Conservation (phyloP, 30 jellyfish, hydroid and myxozoan species). For the Aurelia sp. region DNA sequence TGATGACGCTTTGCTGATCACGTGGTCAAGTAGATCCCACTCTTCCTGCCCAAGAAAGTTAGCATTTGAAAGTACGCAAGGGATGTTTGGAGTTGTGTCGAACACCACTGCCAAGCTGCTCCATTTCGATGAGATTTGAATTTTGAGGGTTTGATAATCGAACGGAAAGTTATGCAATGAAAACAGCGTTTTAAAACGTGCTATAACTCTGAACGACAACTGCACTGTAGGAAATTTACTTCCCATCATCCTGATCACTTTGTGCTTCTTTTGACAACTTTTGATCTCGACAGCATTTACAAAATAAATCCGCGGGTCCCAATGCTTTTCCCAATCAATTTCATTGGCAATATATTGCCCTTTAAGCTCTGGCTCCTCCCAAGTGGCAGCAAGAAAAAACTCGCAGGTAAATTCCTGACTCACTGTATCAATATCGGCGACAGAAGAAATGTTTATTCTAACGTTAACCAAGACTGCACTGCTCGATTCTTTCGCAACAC, state of each 20-base stretch:
- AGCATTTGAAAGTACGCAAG: slow-evolving; percentile 71
- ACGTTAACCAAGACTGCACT: slow-evolving; percentile 64
- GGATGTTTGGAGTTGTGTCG: slow-evolving; percentile 79
- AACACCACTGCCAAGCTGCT: slow-evolving; percentile 71
- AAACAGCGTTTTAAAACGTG: slow-evolving; percentile 84
- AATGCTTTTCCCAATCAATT: slow-evolving; percentile 76
- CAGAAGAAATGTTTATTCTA: slow-evolving; percentile 71
- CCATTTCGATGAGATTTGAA: slow-evolving; percentile 88
- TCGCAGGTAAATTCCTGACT: slow-evolving; percentile 90
- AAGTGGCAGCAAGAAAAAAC: slow-evolving; percentile 91
- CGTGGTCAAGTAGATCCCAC: slow-evolving; percentile 85
- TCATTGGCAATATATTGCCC: slow-evolving; percentile 45
- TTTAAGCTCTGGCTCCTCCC: slow-evolving; percentile 82
- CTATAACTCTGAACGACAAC: slow-evolving; percentile 88
- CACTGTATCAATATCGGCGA: slow-evolving; percentile 83
- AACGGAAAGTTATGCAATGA: slow-evolving; percentile 84
- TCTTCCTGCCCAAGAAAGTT: slow-evolving; percentile 89
- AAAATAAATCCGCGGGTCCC: slow-evolving; percentile 94
- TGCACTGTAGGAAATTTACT: slow-evolving; percentile 66
- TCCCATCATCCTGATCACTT: slow-evolving; percentile 45
- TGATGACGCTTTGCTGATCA: slow-evolving; percentile 50
- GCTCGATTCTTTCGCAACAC: slow-evolving; percentile 35
- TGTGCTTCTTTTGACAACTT: slow-evolving; percentile 75
- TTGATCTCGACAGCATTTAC: slow-evolving; percentile 88
- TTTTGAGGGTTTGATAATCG: slow-evolving; percentile 83